Evolutionary conservation across 2,113 vertebrate species (phyloP).

Genomic region (Seriola dumerili): DNA sequence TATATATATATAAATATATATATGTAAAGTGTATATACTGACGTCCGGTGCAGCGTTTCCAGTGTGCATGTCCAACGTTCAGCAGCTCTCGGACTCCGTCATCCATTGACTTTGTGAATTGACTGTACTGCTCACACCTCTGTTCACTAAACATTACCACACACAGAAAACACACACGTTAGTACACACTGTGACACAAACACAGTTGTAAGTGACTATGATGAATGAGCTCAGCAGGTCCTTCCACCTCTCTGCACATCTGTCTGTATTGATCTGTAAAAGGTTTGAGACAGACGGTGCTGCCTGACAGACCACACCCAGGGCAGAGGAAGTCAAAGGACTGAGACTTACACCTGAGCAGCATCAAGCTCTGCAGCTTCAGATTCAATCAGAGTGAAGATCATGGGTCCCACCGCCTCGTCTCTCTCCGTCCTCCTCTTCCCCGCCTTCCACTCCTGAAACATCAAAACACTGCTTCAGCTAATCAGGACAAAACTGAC

Average conservation of each 20-base stretch:
- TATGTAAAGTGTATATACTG: not conserved
- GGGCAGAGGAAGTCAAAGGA: too few species aligned
- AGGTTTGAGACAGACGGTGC: not conserved
- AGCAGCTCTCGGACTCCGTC: conserved; percentile 93
- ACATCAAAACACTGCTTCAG: not conserved
- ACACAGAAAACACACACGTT: conserved; percentile 22
- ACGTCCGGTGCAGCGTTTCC: conserved; percentile 96
- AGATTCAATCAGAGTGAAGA: conserved; percentile 92
- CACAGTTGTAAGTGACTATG: too few species aligned
- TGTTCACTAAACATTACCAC: conserved; percentile 86
- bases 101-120: conserved; percentile 93
- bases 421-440: conserved; percentile 96
- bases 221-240: too few species aligned
- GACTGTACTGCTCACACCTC: conserved; percentile 90
- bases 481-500: not conserved
- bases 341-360: conserved; percentile 85
- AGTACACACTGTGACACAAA: not conserved
- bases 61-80: conserved; percentile 93
- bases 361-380: conserved; percentile 90
- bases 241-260: too few species aligned
- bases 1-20: too few species aligned
- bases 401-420: conserved; percentile 90
- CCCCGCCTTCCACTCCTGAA: conserved; percentile 95
- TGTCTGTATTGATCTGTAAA: too few species aligned
- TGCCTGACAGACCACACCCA: not conserved